phyloP scores from a whole-genome alignment of 1,140 invertebrate species.

The Odontomachus brunneus region DNA sequence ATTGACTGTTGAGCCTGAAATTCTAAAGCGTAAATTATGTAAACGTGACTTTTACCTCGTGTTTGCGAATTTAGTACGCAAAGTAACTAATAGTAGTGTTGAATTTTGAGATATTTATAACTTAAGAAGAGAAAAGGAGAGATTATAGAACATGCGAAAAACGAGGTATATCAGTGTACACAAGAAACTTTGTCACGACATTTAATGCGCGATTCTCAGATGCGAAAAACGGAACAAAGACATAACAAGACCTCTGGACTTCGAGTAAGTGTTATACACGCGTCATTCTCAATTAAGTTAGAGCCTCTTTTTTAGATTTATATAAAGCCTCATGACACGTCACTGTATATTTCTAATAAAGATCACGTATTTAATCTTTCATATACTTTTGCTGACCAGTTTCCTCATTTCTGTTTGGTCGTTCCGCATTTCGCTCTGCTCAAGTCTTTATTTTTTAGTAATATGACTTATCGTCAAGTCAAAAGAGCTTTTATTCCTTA shows the following conservation, averaged over 20 bases:
- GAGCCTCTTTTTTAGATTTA: constrained; percentile 64
- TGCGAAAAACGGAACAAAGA: background rate
- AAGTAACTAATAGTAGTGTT: constrained; percentile 64
- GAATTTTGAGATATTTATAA: constrained; percentile 75
- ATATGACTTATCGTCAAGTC: background rate
- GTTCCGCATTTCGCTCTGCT: background rate
- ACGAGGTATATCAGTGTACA: constrained; percentile 39
- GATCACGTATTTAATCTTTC: constrained; percentile 71
- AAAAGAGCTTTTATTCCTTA: background rate
- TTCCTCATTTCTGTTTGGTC: background rate
- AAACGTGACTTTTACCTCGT: constrained; percentile 31
- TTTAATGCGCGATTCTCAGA: constrained; percentile 22
- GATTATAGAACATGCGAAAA: constrained; percentile 42
- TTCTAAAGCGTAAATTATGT: constrained; percentile 34
- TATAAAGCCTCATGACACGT: constrained; percentile 71
- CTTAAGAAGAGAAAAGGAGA: constrained; percentile 15
- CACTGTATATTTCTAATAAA: constrained; percentile 81
- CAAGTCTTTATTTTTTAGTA: background rate
- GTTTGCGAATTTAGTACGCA: constrained; percentile 37
- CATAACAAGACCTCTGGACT: constrained; percentile 2
- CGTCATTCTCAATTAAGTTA: constrained; percentile 59
- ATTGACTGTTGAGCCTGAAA: constrained; percentile 37
- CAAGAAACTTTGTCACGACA: constrained; percentile 5
- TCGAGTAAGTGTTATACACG: constrained; percentile 28
- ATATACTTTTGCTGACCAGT: background rate